Percentiles rank a stretch among this genome's conserved stretches.
These are phyloP conservation scores for Lottia scabra DNA, from an alignment of 2,888 invertebrate genomes.

Conservation along the genomic window DNA sequence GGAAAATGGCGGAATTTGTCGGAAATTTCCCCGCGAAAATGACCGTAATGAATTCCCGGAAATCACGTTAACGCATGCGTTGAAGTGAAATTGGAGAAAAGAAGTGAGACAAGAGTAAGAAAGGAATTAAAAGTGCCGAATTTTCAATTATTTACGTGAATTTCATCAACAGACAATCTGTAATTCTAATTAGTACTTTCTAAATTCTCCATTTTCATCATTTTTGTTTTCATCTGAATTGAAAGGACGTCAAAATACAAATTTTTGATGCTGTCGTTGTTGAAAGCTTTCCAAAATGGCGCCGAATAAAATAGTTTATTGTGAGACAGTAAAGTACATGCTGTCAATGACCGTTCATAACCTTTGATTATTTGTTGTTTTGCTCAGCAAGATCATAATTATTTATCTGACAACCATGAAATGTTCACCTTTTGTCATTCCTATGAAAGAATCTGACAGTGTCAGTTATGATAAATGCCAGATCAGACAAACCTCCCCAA, in stretches of 20 bases:
- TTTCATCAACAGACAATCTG: neutral
- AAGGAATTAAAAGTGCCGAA: neutral
- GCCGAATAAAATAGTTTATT: too few relatives aligned
- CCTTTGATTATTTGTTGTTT: too few relatives aligned
- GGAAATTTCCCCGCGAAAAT: slow-evolving; percentile 34
- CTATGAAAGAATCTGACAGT: too few relatives aligned
- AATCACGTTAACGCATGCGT: slow-evolving; percentile 33
- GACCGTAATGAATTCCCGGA: slow-evolving; percentile 36
- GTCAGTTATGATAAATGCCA: too few relatives aligned
- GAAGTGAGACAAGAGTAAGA: slow-evolving; percentile 3
- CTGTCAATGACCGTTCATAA: too few relatives aligned
- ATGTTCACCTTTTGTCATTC: too few relatives aligned
- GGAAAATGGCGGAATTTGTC: slow-evolving; percentile 19
- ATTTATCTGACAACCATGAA: too few relatives aligned
- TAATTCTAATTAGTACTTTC: neutral
- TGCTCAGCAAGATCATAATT: too few relatives aligned
- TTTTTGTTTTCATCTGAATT: slow-evolving; percentile 9
- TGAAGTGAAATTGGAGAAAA: slow-evolving; percentile 10
- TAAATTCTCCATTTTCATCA: neutral
- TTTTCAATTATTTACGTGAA: neutral
- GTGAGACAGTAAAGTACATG: too few relatives aligned
- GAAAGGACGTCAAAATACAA: slow-evolving; percentile 4
- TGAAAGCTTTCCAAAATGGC: too few relatives aligned
- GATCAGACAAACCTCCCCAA: too few relatives aligned
- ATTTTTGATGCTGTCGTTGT: neutral